Conservation (phyloP, 2,888 invertebrate genomes). For the Andrena haemorrhoa region DNA sequence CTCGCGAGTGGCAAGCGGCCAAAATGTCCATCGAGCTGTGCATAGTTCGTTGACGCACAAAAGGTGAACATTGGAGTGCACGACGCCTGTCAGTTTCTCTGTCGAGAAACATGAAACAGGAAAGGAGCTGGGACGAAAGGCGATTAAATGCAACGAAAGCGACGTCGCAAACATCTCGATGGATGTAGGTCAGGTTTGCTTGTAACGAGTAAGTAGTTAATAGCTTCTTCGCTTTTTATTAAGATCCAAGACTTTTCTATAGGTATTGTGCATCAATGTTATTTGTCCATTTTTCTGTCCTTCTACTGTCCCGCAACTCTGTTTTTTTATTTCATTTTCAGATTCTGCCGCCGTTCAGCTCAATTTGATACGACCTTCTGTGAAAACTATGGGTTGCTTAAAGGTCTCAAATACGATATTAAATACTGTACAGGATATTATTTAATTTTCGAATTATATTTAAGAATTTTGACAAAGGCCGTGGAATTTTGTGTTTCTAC, state of each 20-base stretch:
- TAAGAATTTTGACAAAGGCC: not conserved
- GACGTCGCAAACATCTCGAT: slow-evolving; percentile 8
- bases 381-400: too few relatives aligned
- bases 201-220: slow-evolving; percentile 11
- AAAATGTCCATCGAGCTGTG: slow-evolving; percentile 1
- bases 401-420: too few relatives aligned
- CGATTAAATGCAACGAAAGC: slow-evolving; percentile 24
- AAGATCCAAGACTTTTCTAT: slow-evolving; percentile 4
- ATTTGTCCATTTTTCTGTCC: not conserved
- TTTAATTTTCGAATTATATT: not conserved
- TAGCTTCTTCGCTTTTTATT: not conserved
- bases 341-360: too few relatives aligned
- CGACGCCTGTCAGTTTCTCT: not conserved
- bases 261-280: slow-evolving; percentile 1
- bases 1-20: too few relatives aligned
- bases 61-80: not conserved
- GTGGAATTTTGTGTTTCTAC: too few relatives aligned
- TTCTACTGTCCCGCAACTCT: too few relatives aligned
- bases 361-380: too few relatives aligned
- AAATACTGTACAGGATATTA: not conserved
- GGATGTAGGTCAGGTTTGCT: slow-evolving; percentile 34
- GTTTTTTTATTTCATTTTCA: too few relatives aligned
- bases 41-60: slow-evolving; percentile 1
- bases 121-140: not conserved
- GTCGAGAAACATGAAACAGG: not conserved